Percentiles rank a stretch among this genome's conserved stretches.
phyloP scores from a whole-genome alignment of 2,113 vertebrate genomes.

The Brachirus orientalis region DNA sequence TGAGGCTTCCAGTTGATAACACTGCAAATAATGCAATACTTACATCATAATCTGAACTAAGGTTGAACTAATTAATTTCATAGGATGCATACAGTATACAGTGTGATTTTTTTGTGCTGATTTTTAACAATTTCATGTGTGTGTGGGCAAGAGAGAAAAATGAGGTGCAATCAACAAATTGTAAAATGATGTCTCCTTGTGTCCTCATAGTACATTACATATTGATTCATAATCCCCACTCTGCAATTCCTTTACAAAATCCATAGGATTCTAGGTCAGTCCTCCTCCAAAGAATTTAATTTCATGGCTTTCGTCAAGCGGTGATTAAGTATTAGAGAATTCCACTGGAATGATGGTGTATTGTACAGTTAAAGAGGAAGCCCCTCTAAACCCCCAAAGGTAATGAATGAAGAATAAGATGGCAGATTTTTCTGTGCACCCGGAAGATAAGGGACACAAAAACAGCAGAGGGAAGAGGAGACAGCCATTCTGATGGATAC shows the following conservation, averaged over 20 bases:
- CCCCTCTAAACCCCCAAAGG: conserved; percentile 23
- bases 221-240: conserved; percentile 47
- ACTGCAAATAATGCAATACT: no score
- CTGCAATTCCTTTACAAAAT: conserved; percentile 38
- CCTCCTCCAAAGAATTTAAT: conserved; percentile 53
- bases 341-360: conserved; percentile 22
- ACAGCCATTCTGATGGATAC: conserved; percentile 63
- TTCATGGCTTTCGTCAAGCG: conserved; percentile 55
- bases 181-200: background rate
- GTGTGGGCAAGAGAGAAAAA: no score
- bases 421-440: conserved; percentile 27
- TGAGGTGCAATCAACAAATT: no score
- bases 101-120: no score
- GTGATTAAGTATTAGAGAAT: conserved; percentile 54
- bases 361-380: conserved; percentile 25
- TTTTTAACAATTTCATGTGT: no score
- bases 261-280: conserved; percentile 64
- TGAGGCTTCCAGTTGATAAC: no score
- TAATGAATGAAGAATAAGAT: conserved; percentile 54
- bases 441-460: conserved; percentile 51
- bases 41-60: background rate
- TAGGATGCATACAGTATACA: no score
- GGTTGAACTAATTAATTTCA: background rate
- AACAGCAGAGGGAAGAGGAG: conserved; percentile 24
- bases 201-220: conserved; percentile 6